These are phyloP conservation scores for Ceryle rudis DNA, from an alignment of 2,797 vertebrate genomes.

Conservation along the genomic window DNA sequence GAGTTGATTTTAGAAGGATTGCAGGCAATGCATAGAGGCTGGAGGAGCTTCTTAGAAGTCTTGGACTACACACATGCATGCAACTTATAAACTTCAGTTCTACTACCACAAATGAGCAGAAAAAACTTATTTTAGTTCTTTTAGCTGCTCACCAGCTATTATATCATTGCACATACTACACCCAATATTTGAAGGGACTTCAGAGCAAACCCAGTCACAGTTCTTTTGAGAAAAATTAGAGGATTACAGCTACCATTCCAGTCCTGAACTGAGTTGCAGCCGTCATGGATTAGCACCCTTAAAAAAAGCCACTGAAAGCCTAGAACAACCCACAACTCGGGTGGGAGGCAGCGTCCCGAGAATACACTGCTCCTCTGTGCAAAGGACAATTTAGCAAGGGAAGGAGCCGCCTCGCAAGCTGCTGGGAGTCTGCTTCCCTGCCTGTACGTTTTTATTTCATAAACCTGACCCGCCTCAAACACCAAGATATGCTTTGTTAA, in stretches of 20 bases:
- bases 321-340: background rate
- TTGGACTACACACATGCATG: background rate
- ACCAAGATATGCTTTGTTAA: rapidly evolving
- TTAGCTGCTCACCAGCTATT: background rate
- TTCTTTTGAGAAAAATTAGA: background rate
- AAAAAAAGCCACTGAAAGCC: background rate
- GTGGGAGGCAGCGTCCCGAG: rapidly evolving
- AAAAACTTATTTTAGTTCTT: background rate
- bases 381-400: background rate
- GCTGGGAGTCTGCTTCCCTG: background rate
- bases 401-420: background rate
- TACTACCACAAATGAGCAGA: background rate
- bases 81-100: background rate
- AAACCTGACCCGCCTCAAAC: background rate
- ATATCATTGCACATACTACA: background rate
- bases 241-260: background rate
- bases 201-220: background rate
- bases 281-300: background rate
- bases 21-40: background rate
- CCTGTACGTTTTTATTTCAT: background rate
- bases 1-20: background rate
- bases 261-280: background rate
- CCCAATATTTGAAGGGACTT: background rate
- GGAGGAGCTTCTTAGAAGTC: background rate
- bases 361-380: background rate